Conservation (phyloP, 2,113 vertebrate genomes). For the Pyrgilauda ruficollis region DNA sequence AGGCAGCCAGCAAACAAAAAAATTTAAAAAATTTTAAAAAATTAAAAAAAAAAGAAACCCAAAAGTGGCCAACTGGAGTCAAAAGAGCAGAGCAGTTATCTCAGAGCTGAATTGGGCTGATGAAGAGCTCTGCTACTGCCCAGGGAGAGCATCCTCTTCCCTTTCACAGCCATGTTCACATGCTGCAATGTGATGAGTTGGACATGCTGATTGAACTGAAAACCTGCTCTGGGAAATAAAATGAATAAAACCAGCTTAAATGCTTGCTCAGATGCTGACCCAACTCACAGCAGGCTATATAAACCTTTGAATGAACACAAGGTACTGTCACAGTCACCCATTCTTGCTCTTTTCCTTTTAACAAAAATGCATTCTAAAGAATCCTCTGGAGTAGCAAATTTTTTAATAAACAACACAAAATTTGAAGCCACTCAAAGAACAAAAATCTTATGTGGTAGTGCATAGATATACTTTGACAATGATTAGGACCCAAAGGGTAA, state of each 20-base stretch:
- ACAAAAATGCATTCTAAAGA: not conserved
- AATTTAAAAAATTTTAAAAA: not conserved
- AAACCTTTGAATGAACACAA: not conserved
- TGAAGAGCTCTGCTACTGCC: not conserved
- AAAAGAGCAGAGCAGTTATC: not conserved
- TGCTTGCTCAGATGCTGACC: not conserved
- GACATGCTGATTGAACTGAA: not conserved
- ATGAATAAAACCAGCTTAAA: fast-evolving
- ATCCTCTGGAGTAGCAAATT: not conserved
- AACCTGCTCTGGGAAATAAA: not conserved
- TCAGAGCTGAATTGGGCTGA: not conserved
- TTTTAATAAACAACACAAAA: not conserved
- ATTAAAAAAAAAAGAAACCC: no score
- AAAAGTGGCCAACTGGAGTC: not conserved
- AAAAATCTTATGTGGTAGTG: not conserved
- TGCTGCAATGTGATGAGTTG: not conserved
- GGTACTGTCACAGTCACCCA: not conserved
- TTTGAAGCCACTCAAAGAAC: not conserved
- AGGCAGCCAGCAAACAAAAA: not conserved
- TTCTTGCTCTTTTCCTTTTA: not conserved
- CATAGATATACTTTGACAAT: not conserved
- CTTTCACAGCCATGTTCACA: not conserved
- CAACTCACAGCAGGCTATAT: not conserved
- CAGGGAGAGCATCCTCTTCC: not conserved
- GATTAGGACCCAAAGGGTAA: not conserved